Evolutionary conservation across 2,888 invertebrate genomes (phyloP).

Genomic region (Acronicta alni): DNA sequence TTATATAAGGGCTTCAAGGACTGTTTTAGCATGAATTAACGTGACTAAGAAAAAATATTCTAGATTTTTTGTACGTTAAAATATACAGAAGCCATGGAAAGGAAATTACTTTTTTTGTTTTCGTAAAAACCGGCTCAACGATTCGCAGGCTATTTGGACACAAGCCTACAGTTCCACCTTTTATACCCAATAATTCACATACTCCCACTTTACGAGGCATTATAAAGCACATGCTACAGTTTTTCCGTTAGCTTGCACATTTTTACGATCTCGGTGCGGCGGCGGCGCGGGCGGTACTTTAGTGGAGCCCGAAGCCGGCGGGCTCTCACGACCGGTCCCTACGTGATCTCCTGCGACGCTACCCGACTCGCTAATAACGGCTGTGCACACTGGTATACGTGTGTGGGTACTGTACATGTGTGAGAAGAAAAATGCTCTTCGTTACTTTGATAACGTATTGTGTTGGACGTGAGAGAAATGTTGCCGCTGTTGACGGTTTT

Average conservation of each 20-base stretch:
- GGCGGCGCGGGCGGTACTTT: slow-evolving; percentile 54
- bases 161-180: slow-evolving; percentile 48
- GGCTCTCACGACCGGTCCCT: slow-evolving; percentile 76
- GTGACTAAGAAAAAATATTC: background rate
- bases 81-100: slow-evolving; percentile 2
- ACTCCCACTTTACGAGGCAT: slow-evolving; percentile 47
- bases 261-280: slow-evolving; percentile 71
- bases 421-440: slow-evolving; percentile 53
- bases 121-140: slow-evolving; percentile 8
- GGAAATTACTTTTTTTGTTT: slow-evolving; percentile 1
- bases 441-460: slow-evolving; percentile 55
- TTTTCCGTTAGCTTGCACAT: slow-evolving; percentile 83
- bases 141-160: slow-evolving; percentile 31
- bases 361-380: slow-evolving; percentile 74
- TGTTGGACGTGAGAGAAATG: slow-evolving; percentile 38
- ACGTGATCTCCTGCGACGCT: slow-evolving; percentile 83
- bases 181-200: slow-evolving; percentile 50
- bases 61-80: background rate
- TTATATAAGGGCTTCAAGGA: no score
- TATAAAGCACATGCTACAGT: slow-evolving; percentile 58
- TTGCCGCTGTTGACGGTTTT: slow-evolving; percentile 17
- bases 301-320: slow-evolving; percentile 39
- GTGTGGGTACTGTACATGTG: slow-evolving; percentile 33
- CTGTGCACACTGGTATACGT: slow-evolving; percentile 50
- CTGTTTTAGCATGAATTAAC: background rate